phyloP scores from a whole-genome alignment of 2,888 invertebrate genomes.

The Brenthis ino region DNA sequence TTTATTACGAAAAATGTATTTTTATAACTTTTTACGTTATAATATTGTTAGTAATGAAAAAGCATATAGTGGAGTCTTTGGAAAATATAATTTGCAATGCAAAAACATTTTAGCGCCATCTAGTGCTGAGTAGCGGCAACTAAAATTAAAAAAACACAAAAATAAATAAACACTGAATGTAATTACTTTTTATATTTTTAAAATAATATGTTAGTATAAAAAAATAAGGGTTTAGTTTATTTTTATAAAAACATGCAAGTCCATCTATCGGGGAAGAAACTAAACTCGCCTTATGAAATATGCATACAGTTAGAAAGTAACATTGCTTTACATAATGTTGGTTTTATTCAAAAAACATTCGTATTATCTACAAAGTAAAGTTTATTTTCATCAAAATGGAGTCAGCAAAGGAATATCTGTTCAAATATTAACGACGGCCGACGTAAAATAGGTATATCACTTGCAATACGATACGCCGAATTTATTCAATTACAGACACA shows the following conservation, averaged over 20 bases:
- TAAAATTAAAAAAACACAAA: neutral
- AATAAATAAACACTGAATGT: neutral
- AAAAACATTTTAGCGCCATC: slow-evolving; percentile 42
- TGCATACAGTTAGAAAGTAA: slow-evolving; percentile 67
- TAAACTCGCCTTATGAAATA: slow-evolving; percentile 56
- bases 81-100: no score
- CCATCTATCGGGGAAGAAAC: slow-evolving; percentile 40
- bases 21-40: no score
- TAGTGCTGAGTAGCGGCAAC: slow-evolving; percentile 44
- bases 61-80: no score
- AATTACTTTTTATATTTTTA: neutral
- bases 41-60: no score
- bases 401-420: slow-evolving; percentile 56
- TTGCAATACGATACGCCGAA: slow-evolving; percentile 42
- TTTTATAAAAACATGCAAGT: neutral
- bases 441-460: slow-evolving; percentile 61
- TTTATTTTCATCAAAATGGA: slow-evolving; percentile 46
- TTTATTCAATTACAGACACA: slow-evolving; percentile 37
- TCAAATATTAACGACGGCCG: slow-evolving; percentile 65
- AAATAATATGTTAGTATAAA: neutral
- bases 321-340: slow-evolving; percentile 56
- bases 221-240: no score
- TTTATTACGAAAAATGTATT: no score
- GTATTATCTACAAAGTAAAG: slow-evolving; percentile 44
- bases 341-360: slow-evolving; percentile 48